These are phyloP conservation scores for Philopotamus ludificatus DNA, from an alignment of 1,140 invertebrate species.

Conservation along the genomic window DNA sequence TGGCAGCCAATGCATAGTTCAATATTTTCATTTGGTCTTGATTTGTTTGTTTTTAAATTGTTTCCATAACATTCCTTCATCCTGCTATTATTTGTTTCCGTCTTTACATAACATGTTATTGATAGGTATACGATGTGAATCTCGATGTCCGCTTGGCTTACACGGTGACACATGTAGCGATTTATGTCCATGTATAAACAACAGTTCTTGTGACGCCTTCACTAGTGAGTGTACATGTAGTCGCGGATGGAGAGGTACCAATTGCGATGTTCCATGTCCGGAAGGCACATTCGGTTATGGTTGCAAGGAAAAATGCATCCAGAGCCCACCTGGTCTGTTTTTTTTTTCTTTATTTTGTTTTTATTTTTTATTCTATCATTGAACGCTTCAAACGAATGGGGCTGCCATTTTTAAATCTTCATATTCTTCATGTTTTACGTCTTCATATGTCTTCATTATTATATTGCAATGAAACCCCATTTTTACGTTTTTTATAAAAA, in stretches of 20 bases:
- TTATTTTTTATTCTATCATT: conserved; percentile 12
- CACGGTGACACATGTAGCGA: conserved; percentile 78
- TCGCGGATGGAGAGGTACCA: conserved; percentile 77
- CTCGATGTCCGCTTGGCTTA: conserved; percentile 72
- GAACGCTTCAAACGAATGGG: too few species aligned
- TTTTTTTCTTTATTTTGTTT: conserved; percentile 35
- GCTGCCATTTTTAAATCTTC: too few species aligned
- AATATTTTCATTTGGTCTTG: too few species aligned
- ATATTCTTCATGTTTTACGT: neutral
- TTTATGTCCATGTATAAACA: conserved; percentile 79
- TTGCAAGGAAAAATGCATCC: conserved; percentile 78
- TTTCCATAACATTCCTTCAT: too few species aligned
- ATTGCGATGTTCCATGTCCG: conserved; percentile 74
- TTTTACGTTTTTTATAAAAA: too few species aligned
- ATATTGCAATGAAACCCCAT: too few species aligned
- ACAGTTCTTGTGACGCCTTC: conserved; percentile 81
- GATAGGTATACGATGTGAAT: conserved; percentile 79
- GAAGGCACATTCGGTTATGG: conserved; percentile 76
- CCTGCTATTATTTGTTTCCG: too few species aligned
- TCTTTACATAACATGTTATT: neutral
- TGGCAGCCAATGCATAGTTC: too few species aligned
- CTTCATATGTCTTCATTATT: too few species aligned
- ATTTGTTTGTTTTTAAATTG: too few species aligned
- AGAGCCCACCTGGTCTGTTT: conserved; percentile 41
- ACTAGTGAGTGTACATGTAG: conserved; percentile 81